These are phyloP conservation scores for Melanophora roralis DNA, from an alignment of 2,888 invertebrate genomes.

Conservation along the genomic window DNA sequence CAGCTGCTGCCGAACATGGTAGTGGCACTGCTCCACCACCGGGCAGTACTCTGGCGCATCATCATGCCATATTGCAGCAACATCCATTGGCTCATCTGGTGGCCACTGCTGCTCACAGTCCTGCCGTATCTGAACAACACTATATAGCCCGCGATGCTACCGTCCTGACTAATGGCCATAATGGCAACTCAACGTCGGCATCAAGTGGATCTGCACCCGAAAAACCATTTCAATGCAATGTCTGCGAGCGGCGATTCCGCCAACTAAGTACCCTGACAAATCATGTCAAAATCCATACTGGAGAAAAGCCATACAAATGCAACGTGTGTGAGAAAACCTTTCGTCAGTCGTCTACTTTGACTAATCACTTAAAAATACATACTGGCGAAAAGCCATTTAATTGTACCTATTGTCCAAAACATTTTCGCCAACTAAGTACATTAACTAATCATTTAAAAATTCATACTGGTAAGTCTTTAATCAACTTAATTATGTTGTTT, in stretches of 20 bases:
- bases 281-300: slow-evolving; percentile 77
- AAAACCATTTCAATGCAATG: slow-evolving; percentile 77
- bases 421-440: slow-evolving; percentile 77
- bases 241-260: slow-evolving; percentile 77
- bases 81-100: slow-evolving; percentile 71
- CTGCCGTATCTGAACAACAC: slow-evolving; percentile 69
- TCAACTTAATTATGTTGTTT: no score
- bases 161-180: slow-evolving; percentile 63
- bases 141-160: slow-evolving; percentile 69
- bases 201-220: slow-evolving; percentile 70
- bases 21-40: slow-evolving; percentile 65
- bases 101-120: slow-evolving; percentile 71
- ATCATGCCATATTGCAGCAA: slow-evolving; percentile 66
- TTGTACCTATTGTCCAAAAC: slow-evolving; percentile 77
- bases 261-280: slow-evolving; percentile 77
- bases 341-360: slow-evolving; percentile 77
- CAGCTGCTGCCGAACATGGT: slow-evolving; percentile 72
- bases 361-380: slow-evolving; percentile 77
- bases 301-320: slow-evolving; percentile 77
- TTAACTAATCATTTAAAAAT: slow-evolving; percentile 77
- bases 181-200: slow-evolving; percentile 59
- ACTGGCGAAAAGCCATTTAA: slow-evolving; percentile 77
- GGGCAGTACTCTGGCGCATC: slow-evolving; percentile 58
- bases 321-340: slow-evolving; percentile 77
- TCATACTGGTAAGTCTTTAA: slow-evolving; percentile 73